Evolutionary conservation across 2,888 invertebrate genomes (phyloP), one percentile per base, ranked within the genome.

Genomic region (Ectobius pallidus): DNA sequence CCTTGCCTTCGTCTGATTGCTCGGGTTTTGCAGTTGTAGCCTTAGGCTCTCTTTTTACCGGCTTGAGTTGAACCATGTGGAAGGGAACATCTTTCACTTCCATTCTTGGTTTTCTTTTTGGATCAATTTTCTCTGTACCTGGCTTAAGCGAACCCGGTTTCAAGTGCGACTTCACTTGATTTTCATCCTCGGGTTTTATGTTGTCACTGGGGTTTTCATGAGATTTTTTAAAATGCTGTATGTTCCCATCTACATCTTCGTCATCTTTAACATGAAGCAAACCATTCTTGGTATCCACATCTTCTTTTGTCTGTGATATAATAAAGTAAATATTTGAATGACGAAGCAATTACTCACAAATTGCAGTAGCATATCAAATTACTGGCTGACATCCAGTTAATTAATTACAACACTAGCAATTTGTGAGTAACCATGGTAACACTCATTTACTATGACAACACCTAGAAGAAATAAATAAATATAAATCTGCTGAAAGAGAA

Each of bases 31-130:
- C 20, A 32, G 32, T 18, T 34, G 30, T 11, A 22, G 49, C 32
- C 27, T 68, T 52, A 22, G 49, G 30, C 18, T 52, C 49, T 68
- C 44, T 68, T 49, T 49, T 32, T 11, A 68, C 68, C 27, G 68
- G 68, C 34, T 68, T 68, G 18, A 68, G 52, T 18, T 68, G 68
- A 52, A 68, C 32, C 68, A 68, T 68, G 22, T 68, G 68, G 32
- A 68, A 68, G 30, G 68, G 68, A 18, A 52, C 68, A 68, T 68
- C 52, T 49, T 49, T 68, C 68, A 68, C 49, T 52, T 68, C 52
- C 34, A 65, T 65, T n/a, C 42, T 65, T 42, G 63, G 63, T 20
- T 42, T 65, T 18, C 11, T 20, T 22, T 42, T 65, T 11, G n/a
- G 39, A 65, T 65, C 63, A 6, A 3, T 25, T 55, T 22, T 55